These are phyloP conservation scores for Papilio elwesi DNA, from an alignment of 2,888 invertebrate genomes.

Conservation along the genomic window DNA sequence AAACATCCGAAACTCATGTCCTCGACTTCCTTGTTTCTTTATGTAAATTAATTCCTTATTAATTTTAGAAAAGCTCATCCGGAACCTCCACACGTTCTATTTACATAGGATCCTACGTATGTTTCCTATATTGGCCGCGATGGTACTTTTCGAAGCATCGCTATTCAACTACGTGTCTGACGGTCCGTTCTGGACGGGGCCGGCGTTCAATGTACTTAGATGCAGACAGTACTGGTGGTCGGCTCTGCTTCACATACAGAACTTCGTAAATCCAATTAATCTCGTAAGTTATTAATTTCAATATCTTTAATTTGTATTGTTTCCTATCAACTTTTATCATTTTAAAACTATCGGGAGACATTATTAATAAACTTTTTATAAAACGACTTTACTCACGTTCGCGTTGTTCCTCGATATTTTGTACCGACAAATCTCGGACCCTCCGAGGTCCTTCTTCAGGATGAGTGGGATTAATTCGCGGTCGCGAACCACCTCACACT, in stretches of 20 bases:
- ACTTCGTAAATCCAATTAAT: constrained; percentile 53
- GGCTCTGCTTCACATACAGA: constrained; percentile 64
- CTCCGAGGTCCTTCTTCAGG: too few relatives aligned
- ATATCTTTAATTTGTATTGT: not conserved
- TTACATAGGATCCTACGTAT: constrained; percentile 61
- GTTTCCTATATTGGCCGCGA: constrained; percentile 61
- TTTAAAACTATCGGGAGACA: too few relatives aligned
- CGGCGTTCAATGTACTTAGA: constrained; percentile 46
- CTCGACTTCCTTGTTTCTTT: too few relatives aligned
- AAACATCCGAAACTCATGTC: too few relatives aligned
- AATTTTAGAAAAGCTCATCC: constrained; percentile 52
- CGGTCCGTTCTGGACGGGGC: constrained; percentile 57
- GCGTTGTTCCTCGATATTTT: too few relatives aligned
- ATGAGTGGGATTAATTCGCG: too few relatives aligned
- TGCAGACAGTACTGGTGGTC: constrained; percentile 68
- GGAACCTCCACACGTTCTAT: constrained; percentile 63
- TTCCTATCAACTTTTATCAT: not conserved
- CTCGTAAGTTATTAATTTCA: constrained; percentile 51
- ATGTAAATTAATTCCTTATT: not conserved
- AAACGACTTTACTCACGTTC: too few relatives aligned
- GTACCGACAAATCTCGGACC: too few relatives aligned
- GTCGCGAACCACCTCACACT: too few relatives aligned
- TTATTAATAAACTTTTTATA: too few relatives aligned
- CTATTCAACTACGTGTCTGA: constrained; percentile 55
- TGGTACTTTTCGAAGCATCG: constrained; percentile 58